Percentiles rank a stretch among this genome's conserved stretches.
These are phyloP conservation scores for Buteo buteo DNA, from an alignment of 2,113 vertebrate species.

Conservation along the genomic window DNA sequence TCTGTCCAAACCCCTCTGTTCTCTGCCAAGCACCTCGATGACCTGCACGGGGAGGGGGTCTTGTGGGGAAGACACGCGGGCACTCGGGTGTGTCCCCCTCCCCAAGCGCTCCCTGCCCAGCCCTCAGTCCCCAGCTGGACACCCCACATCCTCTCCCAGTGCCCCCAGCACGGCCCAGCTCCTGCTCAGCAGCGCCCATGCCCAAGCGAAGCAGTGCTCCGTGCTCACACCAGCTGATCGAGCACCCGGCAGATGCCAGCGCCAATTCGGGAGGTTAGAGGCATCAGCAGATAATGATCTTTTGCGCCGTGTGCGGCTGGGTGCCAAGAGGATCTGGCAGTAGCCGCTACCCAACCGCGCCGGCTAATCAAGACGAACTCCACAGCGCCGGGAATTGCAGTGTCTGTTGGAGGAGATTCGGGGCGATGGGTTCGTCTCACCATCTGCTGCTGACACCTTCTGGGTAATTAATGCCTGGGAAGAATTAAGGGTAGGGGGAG, in stretches of 20 bases:
- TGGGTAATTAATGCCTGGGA: slow-evolving; percentile 55
- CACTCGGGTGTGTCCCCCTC: neutral
- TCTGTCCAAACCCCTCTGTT: neutral
- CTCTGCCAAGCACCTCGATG: neutral
- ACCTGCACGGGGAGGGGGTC: accelerated
- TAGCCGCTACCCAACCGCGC: neutral
- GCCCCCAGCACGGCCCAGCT: neutral
- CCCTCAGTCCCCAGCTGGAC: accelerated
- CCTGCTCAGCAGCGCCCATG: neutral
- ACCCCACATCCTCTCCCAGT: neutral
- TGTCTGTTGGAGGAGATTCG: neutral
- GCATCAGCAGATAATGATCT: neutral
- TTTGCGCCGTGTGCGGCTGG: neutral
- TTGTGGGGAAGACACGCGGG: no score
- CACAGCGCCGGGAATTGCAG: slow-evolving; percentile 1
- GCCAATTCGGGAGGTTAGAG: neutral
- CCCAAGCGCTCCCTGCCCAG: neutral
- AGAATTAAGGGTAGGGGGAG: neutral
- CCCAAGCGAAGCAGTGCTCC: neutral
- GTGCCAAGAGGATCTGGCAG: slow-evolving; percentile 41
- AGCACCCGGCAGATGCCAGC: neutral
- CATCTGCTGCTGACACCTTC: slow-evolving; percentile 63
- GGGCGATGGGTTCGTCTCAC: slow-evolving; percentile 11
- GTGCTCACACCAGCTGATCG: accelerated
- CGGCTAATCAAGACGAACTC: neutral